Evolutionary conservation across 2,113 vertebrate species (phyloP).

Genomic region (Dinomys branickii): DNA sequence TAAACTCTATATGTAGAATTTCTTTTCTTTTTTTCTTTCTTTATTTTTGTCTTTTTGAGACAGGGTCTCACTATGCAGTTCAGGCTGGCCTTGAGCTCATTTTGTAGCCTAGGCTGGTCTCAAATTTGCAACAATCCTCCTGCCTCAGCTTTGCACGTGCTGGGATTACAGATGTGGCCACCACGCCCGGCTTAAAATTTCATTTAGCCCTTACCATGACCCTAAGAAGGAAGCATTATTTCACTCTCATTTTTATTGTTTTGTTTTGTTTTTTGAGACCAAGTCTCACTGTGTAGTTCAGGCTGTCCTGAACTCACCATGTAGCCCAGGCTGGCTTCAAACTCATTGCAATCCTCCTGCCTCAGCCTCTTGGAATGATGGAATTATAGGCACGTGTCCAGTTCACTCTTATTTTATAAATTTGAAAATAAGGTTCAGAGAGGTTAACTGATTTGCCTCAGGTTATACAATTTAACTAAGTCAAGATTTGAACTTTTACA

Average conservation of each 20-base stretch:
- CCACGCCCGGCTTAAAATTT: not conserved
- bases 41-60: too few species aligned
- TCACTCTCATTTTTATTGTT: not conserved
- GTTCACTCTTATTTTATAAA: constrained; percentile 41
- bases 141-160: too few species aligned
- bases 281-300: not conserved
- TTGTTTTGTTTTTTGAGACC: not conserved
- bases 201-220: constrained; percentile 39
- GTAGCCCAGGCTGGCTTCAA: not conserved
- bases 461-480: constrained; percentile 38
- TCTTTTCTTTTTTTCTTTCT: too few species aligned
- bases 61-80: too few species aligned
- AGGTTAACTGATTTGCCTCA: constrained; percentile 47
- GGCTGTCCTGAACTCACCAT: not conserved
- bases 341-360: not conserved
- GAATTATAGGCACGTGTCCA: not conserved
- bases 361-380: not conserved
- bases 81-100: too few species aligned
- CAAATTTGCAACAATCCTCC: too few species aligned
- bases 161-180: too few species aligned
- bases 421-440: constrained; percentile 53
- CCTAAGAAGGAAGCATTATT: constrained; percentile 22
- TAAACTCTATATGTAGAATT: not conserved
- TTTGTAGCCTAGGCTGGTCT: too few species aligned
- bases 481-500: constrained; percentile 41